Evolutionary conservation across 1,140 invertebrate genomes (phyloP).

Genomic region (Drosophila elegans): DNA sequence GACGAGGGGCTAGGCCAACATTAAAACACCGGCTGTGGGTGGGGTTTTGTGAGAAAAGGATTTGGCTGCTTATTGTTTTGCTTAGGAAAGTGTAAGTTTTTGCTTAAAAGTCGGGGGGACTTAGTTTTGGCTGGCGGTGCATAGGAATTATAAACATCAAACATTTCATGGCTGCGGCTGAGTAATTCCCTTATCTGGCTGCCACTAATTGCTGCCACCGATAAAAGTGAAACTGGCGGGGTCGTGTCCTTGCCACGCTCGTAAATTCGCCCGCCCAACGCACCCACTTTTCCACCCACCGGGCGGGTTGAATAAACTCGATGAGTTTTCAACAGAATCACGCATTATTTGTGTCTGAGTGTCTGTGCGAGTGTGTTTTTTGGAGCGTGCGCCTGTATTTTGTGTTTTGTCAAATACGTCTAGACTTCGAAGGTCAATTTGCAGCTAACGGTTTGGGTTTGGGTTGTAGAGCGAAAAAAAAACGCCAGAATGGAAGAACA

Average conservation of each 20-base stretch:
- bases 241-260: conserved; percentile 13
- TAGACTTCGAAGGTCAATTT: conserved; percentile 78
- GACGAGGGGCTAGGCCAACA: neutral
- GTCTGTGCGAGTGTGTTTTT: conserved; percentile 31
- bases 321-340: conserved; percentile 56
- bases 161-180: conserved; percentile 24
- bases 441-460: conserved; percentile 52
- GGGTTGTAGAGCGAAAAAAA: conserved; percentile 9
- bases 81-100: conserved; percentile 10
- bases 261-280: conserved; percentile 2
- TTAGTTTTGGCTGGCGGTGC: conserved; percentile 14
- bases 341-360: conserved; percentile 68
- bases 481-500: neutral
- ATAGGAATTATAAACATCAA: conserved; percentile 20
- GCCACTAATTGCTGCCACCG: conserved; percentile 58
- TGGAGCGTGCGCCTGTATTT: conserved; percentile 46
- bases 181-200: conserved; percentile 48
- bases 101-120: conserved; percentile 1
- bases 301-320: conserved; percentile 72
- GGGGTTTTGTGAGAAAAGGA: conserved; percentile 11
- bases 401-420: conserved; percentile 77
- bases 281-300: neutral
- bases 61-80: conserved; percentile 38
- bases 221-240: conserved; percentile 40
- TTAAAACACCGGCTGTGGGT: conserved; percentile 3